Base-by-base conservation (phyloP, 2,113 vertebrate genomes). In the Rafetus swinhoei region DNA sequence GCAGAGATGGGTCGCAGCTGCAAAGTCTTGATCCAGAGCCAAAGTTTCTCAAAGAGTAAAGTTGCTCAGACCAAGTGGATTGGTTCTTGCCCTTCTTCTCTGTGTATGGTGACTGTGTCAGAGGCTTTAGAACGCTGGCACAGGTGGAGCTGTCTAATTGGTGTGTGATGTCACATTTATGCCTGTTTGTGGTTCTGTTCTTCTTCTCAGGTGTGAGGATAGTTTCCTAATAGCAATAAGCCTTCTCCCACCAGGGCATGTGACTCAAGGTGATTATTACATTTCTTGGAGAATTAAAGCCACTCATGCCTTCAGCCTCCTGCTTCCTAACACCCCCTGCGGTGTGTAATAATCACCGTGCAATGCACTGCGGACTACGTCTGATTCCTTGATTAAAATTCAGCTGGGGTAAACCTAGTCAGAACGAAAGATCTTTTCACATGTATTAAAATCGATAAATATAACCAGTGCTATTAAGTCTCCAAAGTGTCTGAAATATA, bases 341-440 rank as follows among this genome's bases (percentile, higher is more conserved):
- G 12, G 81, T 62, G 39, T 35, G 18, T 76, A 2, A 1, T 81
- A 89, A 88, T n/a, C 94, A 86, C 55, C 76, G 50, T 84, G 54
- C 56, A 92, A 92, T 22, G 92, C 91, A 35, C 6, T 1, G 2
- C 7, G 4, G 93, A 77, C 85, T 87, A 82, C 79, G 27, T 27
- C 86, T 93, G 77, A 81, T 52, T 54, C 59, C 50, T 86, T 96
- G 85, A 87, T 96, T 97, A 96, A 95, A 94, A 96, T 96, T 96
- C 79, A 85, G 5, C 4, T 65, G 29, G 57, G 21, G 14, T 96
- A 90, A 90, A 81, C 59, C 57, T 82, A 91, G 24, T 95, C 89
- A 92, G 56, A 93, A n/a, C 52, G 83, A 96, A 95, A 95, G 16
- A 3, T 93, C 56, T 92, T 90, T 81, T 93, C 84, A 88, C 90